Evolutionary conservation across 1,140 invertebrate genomes (phyloP), one percentile per base, ranked within the genome.

Genomic region (Pachypeltis micranthus): DNA sequence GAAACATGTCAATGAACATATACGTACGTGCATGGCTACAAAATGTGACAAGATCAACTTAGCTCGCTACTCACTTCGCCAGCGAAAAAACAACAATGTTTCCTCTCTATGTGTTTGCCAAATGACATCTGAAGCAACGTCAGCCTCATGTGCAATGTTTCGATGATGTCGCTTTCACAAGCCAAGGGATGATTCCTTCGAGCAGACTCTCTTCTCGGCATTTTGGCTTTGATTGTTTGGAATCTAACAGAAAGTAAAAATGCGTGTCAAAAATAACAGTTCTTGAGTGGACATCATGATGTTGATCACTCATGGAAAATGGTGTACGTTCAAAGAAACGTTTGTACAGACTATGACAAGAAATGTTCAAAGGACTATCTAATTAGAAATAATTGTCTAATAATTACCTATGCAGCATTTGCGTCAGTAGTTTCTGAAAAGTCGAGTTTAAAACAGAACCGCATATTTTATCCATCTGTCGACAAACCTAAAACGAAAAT

Each of bases 101-200:
- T 90, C 67, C 88, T 81, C 74, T 92, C 90, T 69, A 93, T 92
- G 70, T 93, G 90, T 74, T 92, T 92, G 10, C 90, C 90, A 78
- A 93, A 91, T 23, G 87, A 87, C 88, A 92, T 92, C 75, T 92
- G 89, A 44, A 93, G 75, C 47, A 93, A 74, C 34, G 87, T 88
- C 4, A 93, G 78, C 61, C 90, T 79, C 90, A 92, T 92, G 69
- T 92, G 87, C 56, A 91, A 75, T 7, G 89, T 92, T 78, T 93
- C 90, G 69, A 92, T 85, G 59, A 93, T 91, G 73, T 93, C 90
- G 55, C 84, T 89, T 75, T 91, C 88, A 72, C 87, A 89, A 27
- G 89, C 87, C 55, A 91, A 73, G 1, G 87, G 85, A 76, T 92
- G 90, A 73, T 85, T 88, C 21, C 90, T 80, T 23, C 90, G 79